Evolutionary conservation across 2,113 vertebrate genomes (phyloP), one percentile per base, ranked within the genome.

Genomic region (Centropristis striata): DNA sequence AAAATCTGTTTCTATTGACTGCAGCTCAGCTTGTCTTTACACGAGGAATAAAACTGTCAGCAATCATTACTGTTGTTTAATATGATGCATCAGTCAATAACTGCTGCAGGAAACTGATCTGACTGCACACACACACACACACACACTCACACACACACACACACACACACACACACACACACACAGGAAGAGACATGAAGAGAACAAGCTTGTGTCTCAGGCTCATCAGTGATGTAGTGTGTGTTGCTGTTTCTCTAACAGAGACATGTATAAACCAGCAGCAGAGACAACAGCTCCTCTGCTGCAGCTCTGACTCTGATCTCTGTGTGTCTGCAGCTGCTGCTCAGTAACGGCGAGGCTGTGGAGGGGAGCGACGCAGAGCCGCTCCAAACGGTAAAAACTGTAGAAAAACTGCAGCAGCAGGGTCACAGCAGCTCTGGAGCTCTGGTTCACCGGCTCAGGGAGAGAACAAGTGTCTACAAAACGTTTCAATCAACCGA

Each of bases 311-410:
- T 8, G 20, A 10, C 4, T 69, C 10, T 54, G 5, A 10, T 66
- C 3, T 65, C 10, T 63, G 5, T 60, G 21, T 69, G 10, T 76
- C 53, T 54, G 8, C 63, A 88, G 86, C 68, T 89, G 64, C 75
- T 87, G 49, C 72, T 7, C n/a, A 20, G 54, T 16, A 74, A 42
- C 2, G 80, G 59, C 1, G 86, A 90, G 9, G 27, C 55, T 11
- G 72, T 71, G 27, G 87, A 91, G 3, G 76, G 71, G 27, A 60
- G 70, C 74, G 79, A 73, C 0, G 77, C 75, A 12, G 87, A 89
- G 44, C 46, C 78, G 0, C 89, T 70, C 8, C 85, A 91, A 39
- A 91, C 91, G 91, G 93, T 94, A 85, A 76, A 39, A 46, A 12
- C 25, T 10, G 12, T 32, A 6, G n/a, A n/a, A 32, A 32, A 42